Evolutionary conservation across 2,888 invertebrate genomes (phyloP), one percentile per base, ranked within the genome.

Genomic region (Disparrhopalites patrizii): DNA sequence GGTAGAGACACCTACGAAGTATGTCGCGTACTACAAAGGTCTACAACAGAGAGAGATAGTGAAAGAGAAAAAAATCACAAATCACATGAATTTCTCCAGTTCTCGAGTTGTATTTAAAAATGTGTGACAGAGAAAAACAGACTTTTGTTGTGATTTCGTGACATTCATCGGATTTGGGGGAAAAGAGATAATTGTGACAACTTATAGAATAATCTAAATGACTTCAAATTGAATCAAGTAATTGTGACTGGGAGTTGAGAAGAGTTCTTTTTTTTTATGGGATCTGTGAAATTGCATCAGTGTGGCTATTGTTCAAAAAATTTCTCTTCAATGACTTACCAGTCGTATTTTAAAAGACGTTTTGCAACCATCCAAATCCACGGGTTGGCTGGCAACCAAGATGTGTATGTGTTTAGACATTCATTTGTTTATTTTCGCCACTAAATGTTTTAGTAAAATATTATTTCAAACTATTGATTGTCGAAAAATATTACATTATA

Each of bases 381-480:
- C 31, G 54, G 31, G 54, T 54, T 54, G 54, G 10, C 20, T 54
- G 31, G 54, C 27, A 54, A 54, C 31, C 15, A 54, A 54, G 33
- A 54, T 54, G 54, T 54, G 54, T 27, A 31, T 33, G 54, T 54
- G 54, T 27, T 18, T 33, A n/a, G n/a, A 54, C 30, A 13, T 54
- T 31, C 15, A 27, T 20, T 54, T 54, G 30, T 54, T 54, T 30
- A 54, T 54, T 54, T 31, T 31, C n/a, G 33, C 18, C 20, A 31
- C n/a, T 54, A 18, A 30, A 54, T 28, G 54, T 31, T 54, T 54
- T 54, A 31, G 33, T 54, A 54, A 28, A 54, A 31, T 54, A 18
- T 31, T 33, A 30, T 3, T 25, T 7, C 3, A 23, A 20, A 15
- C 8, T n/a, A 28, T 28, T 18, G 8, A 31, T 54, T 54, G 54